phyloP scores from a whole-genome alignment of 2,888 invertebrate genomes.

The Torymus auratus region DNA sequence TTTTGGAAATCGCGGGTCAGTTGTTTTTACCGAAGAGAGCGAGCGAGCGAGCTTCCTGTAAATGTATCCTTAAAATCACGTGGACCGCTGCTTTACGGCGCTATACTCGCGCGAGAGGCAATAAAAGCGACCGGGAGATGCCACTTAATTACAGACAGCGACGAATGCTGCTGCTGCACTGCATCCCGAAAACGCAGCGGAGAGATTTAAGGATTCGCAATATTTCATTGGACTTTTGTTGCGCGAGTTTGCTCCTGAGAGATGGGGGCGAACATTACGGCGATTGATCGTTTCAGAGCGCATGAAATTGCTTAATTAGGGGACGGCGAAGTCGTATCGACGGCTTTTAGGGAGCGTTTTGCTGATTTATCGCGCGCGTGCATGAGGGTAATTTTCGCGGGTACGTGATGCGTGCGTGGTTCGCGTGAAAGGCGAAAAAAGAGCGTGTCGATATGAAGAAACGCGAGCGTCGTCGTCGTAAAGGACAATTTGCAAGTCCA shows the following conservation, averaged over 20 bases:
- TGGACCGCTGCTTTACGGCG: constrained; percentile 46
- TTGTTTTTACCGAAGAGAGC: too few relatives aligned
- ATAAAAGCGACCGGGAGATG: constrained; percentile 41
- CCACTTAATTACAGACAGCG: constrained; percentile 57
- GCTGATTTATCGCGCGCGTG: not conserved
- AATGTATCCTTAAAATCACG: constrained; percentile 54
- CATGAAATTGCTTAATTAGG: constrained; percentile 54
- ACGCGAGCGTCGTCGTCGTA: constrained; percentile 12
- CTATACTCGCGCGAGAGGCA: constrained; percentile 40
- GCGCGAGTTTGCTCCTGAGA: not conserved
- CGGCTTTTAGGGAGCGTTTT: not conserved
- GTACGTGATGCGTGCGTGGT: not conserved
- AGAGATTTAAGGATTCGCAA: constrained; percentile 37
- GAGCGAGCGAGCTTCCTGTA: constrained; percentile 38
- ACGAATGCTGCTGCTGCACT: not conserved
- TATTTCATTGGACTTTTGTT: constrained; percentile 28
- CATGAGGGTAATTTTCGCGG: not conserved
- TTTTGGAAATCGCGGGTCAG: constrained; percentile 11
- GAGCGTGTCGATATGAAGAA: too few relatives aligned
- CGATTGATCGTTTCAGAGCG: constrained; percentile 26
- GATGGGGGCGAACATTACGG: not conserved
- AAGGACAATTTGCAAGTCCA: constrained; percentile 48
- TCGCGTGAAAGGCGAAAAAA: constrained; percentile 5
- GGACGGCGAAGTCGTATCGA: not conserved
- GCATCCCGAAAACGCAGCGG: constrained; percentile 34